Percentiles rank a stretch among this genome's conserved stretches.
These are phyloP conservation scores for Bombus affinis DNA, from an alignment of 1,140 invertebrate species.

Conservation along the genomic window DNA sequence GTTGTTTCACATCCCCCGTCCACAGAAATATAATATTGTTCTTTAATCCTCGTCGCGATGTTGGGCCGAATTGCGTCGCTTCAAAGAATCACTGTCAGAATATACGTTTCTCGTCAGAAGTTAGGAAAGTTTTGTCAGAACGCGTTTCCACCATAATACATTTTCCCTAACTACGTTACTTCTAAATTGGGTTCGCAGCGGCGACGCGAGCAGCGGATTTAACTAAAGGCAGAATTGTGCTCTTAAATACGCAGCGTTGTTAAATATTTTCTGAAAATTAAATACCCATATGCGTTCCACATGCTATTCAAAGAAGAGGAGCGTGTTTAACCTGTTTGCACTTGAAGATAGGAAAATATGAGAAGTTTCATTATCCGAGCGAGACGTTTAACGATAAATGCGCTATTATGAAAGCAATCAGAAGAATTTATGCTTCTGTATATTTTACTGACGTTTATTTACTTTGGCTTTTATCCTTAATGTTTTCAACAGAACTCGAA, in stretches of 20 bases:
- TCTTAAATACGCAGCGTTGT: neutral
- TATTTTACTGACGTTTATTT: neutral
- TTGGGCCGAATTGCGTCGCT: neutral
- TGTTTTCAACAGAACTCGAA: too few relatives aligned
- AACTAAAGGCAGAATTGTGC: neutral
- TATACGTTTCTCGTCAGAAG: conserved; percentile 13
- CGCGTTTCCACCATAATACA: neutral
- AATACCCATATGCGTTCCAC: too few relatives aligned
- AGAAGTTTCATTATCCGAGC: neutral
- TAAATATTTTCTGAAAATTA: neutral
- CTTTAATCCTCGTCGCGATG: conserved; percentile 8
- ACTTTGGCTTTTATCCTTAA: neutral
- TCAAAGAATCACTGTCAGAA: conserved; percentile 18
- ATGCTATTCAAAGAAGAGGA: too few relatives aligned
- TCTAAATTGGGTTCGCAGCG: neutral
- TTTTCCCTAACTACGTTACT: conserved; percentile 5
- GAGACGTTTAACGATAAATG: neutral
- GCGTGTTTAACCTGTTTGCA: neutral
- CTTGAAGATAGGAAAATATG: neutral
- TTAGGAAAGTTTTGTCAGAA: conserved; percentile 19
- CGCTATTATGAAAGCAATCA: too few relatives aligned
- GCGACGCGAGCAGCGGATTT: neutral
- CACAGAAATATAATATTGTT: conserved; percentile 17
- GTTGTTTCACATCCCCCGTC: neutral
- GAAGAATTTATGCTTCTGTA: neutral